Base-by-base conservation (phyloP, 2,888 invertebrate species). In the Nowickia ferox region DNA sequence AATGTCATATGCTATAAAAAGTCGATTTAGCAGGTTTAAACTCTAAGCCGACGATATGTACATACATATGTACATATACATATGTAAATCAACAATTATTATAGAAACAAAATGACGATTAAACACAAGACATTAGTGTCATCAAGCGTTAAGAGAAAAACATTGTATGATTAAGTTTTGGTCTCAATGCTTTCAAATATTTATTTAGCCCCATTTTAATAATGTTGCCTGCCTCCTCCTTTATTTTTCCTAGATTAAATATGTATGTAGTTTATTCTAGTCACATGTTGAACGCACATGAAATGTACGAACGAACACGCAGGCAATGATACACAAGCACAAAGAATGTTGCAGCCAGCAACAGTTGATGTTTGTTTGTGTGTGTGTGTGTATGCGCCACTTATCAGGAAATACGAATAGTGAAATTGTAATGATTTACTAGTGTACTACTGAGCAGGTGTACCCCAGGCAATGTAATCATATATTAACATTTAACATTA, bases 181-280 rank as follows among this genome's bases (percentile, higher is more conserved):
- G 13, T 48, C 48, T 59, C 30, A 53, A 30, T 48, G 42, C 30
- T 48, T 65, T 51, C 68, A 75, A 74, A 81, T 68, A 75, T 75
- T 81, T 74, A 68, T 59, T 66, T 74, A 68, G 55, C 63, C 63
- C n/a, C 79, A 81, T 59, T 81, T 74, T 61, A 53, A 81, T 53
- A 59, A 74, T 51, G 51, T 51, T 66, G 42, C 15, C 74, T 66
- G 42, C 15, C 74, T 38, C 46, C 57, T 51, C 61, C 48, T 61
- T 68, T 61, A 63, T 51, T 75, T 68, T 59, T 19, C 30, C 63
- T 55, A 71, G 63, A 68, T 81, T 68, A 65, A 59, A 81, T 59
- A 68, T 51, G 4, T 4, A 30, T 30, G 30, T 3, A 30, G 30
- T 30, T 30, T 30, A 81, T 74, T 68, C 59, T 59, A 65, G 51